Percentiles rank a stretch among this genome's conserved stretches.
These are phyloP conservation scores for Lypha dubia DNA, from an alignment of 2,888 invertebrate genomes.

Conservation along the genomic window DNA sequence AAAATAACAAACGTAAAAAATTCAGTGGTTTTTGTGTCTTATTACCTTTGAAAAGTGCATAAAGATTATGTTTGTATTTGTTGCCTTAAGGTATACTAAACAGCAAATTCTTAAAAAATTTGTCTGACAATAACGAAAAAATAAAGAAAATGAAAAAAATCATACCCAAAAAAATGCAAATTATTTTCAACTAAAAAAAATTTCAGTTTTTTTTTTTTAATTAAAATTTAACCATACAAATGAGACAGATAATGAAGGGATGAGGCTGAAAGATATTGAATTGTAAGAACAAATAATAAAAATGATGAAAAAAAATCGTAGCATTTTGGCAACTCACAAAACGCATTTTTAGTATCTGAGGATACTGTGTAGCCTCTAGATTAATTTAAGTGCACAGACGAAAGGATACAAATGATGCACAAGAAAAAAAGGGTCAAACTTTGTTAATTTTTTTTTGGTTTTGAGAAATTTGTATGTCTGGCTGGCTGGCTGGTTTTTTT, in stretches of 20 bases:
- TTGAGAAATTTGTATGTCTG: conserved; percentile 25
- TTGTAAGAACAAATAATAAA: conserved; percentile 34
- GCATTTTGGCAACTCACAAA: conserved; percentile 28
- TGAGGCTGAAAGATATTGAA: conserved; percentile 60
- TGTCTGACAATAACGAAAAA: conserved; percentile 24
- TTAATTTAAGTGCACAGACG: conserved; percentile 62
- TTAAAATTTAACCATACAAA: conserved; percentile 64
- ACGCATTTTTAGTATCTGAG: conserved; percentile 9
- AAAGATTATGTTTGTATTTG: conserved; percentile 9
- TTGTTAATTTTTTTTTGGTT: neutral
- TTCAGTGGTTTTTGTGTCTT: conserved; percentile 3
- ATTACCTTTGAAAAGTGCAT: conserved; percentile 51
- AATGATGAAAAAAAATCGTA: conserved; percentile 32
- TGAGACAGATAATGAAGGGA: conserved; percentile 67
- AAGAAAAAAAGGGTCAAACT: neutral
- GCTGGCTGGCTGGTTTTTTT: conserved; percentile 8
- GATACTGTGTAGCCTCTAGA: conserved; percentile 29
- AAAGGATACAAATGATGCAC: conserved; percentile 14
- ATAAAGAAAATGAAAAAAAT: conserved; percentile 9
- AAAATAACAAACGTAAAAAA: conserved; percentile 32
- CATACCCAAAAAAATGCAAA: conserved; percentile 63
- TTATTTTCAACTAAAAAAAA: conserved; percentile 44
- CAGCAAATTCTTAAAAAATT: neutral
- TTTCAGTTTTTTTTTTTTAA: conserved; percentile 43
- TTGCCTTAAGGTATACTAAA: conserved; percentile 10